Evolutionary conservation across 2,888 invertebrate genomes (phyloP).

Genomic region (Epistrophe eligans): DNA sequence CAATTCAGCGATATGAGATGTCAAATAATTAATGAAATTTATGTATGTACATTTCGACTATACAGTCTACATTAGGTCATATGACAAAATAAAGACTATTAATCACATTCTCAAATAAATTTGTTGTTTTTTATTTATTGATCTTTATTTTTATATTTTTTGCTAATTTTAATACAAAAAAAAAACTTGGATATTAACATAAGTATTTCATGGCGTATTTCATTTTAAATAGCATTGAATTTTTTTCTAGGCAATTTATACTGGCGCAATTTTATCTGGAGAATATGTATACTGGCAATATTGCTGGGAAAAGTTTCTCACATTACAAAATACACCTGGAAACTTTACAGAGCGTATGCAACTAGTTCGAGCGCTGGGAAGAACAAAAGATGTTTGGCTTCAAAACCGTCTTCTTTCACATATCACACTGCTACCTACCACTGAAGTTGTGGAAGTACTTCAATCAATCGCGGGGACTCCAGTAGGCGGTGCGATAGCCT

Average conservation of each 20-base stretch:
- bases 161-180: too few relatives aligned
- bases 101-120: too few relatives aligned
- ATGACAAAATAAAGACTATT: too few relatives aligned
- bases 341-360: constrained; percentile 84
- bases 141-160: too few relatives aligned
- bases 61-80: too few relatives aligned
- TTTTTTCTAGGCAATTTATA: constrained; percentile 82
- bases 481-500: constrained; percentile 84
- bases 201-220: too few relatives aligned
- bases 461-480: constrained; percentile 84
- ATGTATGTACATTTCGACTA: too few relatives aligned
- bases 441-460: constrained; percentile 83
- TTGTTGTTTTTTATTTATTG: too few relatives aligned
- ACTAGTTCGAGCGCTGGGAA: constrained; percentile 82
- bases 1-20: too few relatives aligned
- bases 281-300: constrained; percentile 84
- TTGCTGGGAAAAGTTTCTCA: constrained; percentile 83
- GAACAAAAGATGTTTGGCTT: constrained; percentile 84
- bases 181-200: too few relatives aligned
- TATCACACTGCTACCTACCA: constrained; percentile 83
- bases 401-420: constrained; percentile 84
- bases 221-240: constrained; percentile 23
- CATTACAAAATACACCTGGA: constrained; percentile 82
- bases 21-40: too few relatives aligned
- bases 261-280: constrained; percentile 84